Evolutionary conservation across 1,140 invertebrate species (phyloP).

Genomic region (Hylaeus volcanicus): DNA sequence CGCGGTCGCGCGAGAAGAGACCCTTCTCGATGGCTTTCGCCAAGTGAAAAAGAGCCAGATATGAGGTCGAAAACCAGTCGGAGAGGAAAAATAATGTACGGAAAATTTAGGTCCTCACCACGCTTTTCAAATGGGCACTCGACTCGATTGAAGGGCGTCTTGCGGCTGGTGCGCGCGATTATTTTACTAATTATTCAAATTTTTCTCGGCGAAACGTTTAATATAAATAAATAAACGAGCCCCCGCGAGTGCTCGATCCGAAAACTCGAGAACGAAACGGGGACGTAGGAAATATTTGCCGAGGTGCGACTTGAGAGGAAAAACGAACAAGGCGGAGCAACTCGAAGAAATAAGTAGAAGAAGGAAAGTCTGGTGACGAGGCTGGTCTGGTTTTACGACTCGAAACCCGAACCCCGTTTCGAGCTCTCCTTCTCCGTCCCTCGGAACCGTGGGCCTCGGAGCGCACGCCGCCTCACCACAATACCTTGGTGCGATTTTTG

Average conservation of each 20-base stretch:
- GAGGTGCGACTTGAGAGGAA: conserved; percentile 33
- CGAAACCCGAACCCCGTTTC: conserved; percentile 63
- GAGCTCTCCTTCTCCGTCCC: neutral
- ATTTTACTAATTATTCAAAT: too few relatives aligned
- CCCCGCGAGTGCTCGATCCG: conserved; percentile 70
- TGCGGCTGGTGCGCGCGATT: too few relatives aligned
- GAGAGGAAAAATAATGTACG: neutral
- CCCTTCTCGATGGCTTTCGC: conserved; percentile 25
- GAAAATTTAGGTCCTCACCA: neutral
- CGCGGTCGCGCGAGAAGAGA: conserved; percentile 46
- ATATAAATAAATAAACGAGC: too few relatives aligned
- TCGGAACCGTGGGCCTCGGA: conserved; percentile 38
- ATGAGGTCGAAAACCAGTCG: neutral
- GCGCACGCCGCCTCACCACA: conserved; percentile 45
- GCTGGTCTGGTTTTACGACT: conserved; percentile 69
- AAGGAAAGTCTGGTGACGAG: conserved; percentile 1
- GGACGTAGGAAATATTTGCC: conserved; percentile 54
- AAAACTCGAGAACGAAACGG: conserved; percentile 66
- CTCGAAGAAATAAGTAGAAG: conserved; percentile 5
- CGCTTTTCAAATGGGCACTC: neutral
- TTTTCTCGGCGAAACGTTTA: too few relatives aligned
- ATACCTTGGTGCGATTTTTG: conserved; percentile 61
- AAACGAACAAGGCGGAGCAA: conserved; percentile 21
- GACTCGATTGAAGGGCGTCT: neutral
- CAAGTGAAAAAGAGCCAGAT: conserved; percentile 14